phyloP scores from a whole-genome alignment of 2,888 invertebrate genomes.

The Atethmia centrago region DNA sequence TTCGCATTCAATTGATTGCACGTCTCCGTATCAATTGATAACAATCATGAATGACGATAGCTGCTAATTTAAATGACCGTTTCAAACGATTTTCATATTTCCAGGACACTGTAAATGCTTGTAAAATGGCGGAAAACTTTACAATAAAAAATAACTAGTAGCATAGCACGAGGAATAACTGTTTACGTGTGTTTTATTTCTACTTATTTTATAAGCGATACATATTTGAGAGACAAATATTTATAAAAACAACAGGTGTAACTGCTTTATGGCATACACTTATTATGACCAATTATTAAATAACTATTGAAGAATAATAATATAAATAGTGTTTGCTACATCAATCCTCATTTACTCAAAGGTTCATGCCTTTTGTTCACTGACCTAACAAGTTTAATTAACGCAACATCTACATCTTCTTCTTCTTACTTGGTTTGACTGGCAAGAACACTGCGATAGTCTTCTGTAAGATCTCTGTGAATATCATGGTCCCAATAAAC shows the following conservation, averaged over 20 bases:
- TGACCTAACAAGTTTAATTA: constrained; percentile 9
- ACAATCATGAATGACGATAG: neutral
- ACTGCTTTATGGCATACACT: constrained; percentile 16
- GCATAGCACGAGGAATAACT: neutral
- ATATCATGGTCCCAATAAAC: constrained; percentile 97
- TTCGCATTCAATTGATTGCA: constrained; percentile 8
- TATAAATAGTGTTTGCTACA: neutral
- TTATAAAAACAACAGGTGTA: neutral
- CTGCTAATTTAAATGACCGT: neutral
- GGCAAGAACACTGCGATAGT: constrained; percentile 80
- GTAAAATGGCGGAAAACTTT: neutral
- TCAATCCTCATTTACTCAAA: constrained; percentile 13
- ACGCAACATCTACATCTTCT: constrained; percentile 77
- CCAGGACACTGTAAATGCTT: neutral
- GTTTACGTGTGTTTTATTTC: neutral
- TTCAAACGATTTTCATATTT: neutral
- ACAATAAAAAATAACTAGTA: neutral
- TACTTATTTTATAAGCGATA: neutral
- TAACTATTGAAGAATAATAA: neutral
- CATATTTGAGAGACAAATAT: neutral
- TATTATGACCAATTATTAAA: neutral
- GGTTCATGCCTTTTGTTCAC: constrained; percentile 15
- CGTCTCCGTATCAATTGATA: constrained; percentile 11
- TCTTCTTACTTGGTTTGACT: constrained; percentile 75
- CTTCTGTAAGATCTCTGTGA: constrained; percentile 94